Evolutionary conservation across 2,113 vertebrate species (phyloP), one percentile per base, ranked within the genome.

Genomic region (Proterorhinus semilunaris): DNA sequence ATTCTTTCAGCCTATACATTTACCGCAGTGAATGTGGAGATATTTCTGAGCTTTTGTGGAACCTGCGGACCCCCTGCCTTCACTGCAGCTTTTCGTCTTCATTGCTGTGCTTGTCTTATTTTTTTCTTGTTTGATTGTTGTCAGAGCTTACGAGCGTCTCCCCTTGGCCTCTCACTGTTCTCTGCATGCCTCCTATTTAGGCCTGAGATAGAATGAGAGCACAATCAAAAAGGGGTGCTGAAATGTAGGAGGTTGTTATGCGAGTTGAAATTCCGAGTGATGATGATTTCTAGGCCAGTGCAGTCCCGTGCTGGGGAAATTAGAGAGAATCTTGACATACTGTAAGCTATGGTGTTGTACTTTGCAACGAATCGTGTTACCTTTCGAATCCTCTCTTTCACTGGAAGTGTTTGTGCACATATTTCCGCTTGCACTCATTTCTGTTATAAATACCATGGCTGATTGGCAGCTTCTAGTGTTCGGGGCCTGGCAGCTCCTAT

Each of bases 381-480:
- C 45, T 63, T 45, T 63, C 21, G 44, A 17, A 46, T 48, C 8
- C 21, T 48, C 45, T 47, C 61, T 48, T 6, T 59, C 57, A 15
- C 42, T 50, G 10, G 12, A 50, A 50, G 49, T 8, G 53, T 77
- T 36, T 69, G 70, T 27, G 64, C 70, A 66, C 71, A 74, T 74
- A 72, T 69, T 61, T 61, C 51, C 65, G 64, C 66, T 67, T 43
- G 50, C 73, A 67, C 78, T 63, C 67, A 74, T 75, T 86, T 84
- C 66, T 58, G 65, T 78, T 80, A 78, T 86, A 86, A 86, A 86
- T 82, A 85, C 78, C 64, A 55, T 61, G 47, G 61, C 53, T 86
- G 89, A 91, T 73, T 90, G 90, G 71, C 90, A 85, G 74, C 78
- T 83, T 81, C 80, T 44, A 79, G 82, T 89, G 83, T 89, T 83